These are phyloP conservation scores for Proales similis DNA, from an alignment of 1,140 invertebrate species.

Conservation along the genomic window DNA sequence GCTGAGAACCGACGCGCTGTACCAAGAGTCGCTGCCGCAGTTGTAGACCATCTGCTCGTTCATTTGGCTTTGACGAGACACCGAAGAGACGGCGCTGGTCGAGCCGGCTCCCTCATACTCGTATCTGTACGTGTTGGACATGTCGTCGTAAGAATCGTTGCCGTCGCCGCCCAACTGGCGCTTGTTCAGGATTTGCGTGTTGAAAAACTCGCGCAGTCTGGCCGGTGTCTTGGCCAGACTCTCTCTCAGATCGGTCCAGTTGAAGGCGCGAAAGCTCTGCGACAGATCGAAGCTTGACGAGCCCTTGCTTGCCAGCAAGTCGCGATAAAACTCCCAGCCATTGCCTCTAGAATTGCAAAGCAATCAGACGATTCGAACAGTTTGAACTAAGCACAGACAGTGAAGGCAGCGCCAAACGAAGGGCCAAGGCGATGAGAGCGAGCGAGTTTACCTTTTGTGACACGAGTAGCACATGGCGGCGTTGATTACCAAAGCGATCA, in stretches of 20 bases:
- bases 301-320: neutral
- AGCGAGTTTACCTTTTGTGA: conserved; percentile 31
- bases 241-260: conserved; percentile 26
- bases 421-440: neutral
- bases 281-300: neutral
- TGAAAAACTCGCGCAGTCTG: conserved; percentile 12
- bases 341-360: neutral
- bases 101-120: conserved; percentile 23
- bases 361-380: neutral
- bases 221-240: conserved; percentile 14
- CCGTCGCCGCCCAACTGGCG: neutral
- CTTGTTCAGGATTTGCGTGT: neutral
- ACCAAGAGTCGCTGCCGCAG: conserved; percentile 10
- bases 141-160: neutral
- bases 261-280: conserved; percentile 6
- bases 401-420: neutral
- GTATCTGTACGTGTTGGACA: neutral
- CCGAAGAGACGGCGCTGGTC: neutral
- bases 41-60: conserved; percentile 6
- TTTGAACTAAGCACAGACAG: neutral
- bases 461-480: conserved; percentile 36
- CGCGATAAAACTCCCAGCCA: neutral
- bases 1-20: conserved; percentile 33
- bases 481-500: conserved; percentile 26
- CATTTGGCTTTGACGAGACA: conserved; percentile 8